Evolutionary conservation across 2,888 invertebrate species (phyloP), one percentile per base, ranked within the genome.

Genomic region (Tenthredo scrophulariae): DNA sequence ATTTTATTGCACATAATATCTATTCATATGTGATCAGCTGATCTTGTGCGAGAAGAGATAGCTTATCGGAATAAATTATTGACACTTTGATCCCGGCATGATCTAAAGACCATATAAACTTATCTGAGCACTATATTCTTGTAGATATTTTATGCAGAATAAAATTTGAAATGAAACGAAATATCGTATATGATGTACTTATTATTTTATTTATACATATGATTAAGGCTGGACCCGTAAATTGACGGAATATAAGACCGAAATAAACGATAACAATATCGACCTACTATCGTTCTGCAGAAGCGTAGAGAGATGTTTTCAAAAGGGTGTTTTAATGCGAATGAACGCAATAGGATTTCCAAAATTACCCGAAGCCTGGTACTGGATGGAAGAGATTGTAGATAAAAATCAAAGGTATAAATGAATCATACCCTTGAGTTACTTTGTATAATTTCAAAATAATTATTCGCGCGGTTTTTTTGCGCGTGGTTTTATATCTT

Each of bases 241-340:
- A 88, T 91, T 94, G 86, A 89, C 93, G 77, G 93, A 93, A 89
- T 90, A 89, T 77, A 89, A 90, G 33, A 89, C 89, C 58, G 92
- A 92, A 37, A 94, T 95, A 85, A 92, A 91, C 15, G 95, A 96
- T 89, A 91, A 93, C 18, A 94, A 95, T 90, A 91, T 92, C 58
- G 90, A 94, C 86, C 91, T 96, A 18, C 88, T 92, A 77, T 90
- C 92, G 10, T 94, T 96, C 86, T 95, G 95, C 89, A 93, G 93
- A 88, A 94, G 94, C 85, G 88, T 96, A 70, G 96, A 96, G 91
- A 94, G 92, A 89, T 95, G 96, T 85, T 94, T 96, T 86, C 93
- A 94, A 86, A 94, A 94, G 89, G 96, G 96, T 29, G 91, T 96
- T 26, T 88, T 93, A 72, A 89, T 92, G 79, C 93, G 92, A 46